Conservation (phyloP, 2,113 vertebrate genomes). For the Lepidothrix coronata region DNA sequence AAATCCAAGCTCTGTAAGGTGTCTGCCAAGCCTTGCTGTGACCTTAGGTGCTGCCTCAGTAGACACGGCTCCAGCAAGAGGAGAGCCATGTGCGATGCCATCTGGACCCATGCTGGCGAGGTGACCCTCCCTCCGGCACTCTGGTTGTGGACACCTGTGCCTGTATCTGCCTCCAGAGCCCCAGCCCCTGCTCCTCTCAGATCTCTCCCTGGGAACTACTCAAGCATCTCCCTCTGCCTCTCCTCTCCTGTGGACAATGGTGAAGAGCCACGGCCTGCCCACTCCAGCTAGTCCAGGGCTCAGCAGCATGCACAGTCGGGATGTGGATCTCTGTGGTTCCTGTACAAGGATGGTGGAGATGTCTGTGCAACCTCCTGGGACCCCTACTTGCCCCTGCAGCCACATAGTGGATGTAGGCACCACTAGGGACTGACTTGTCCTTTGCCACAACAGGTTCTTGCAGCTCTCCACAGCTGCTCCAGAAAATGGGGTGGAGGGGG, state of each 20-base stretch:
- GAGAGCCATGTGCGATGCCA: slow-evolving; percentile 58
- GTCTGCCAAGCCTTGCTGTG: slow-evolving; percentile 39
- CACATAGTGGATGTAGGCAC: background rate
- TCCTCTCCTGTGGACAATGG: background rate
- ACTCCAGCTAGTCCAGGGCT: background rate
- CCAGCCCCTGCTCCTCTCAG: background rate
- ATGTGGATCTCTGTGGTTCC: background rate
- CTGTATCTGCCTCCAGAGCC: slow-evolving; percentile 18
- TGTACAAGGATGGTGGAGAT: background rate
- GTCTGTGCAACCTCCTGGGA: background rate
- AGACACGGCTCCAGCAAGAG: background rate
- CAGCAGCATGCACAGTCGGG: accelerated
- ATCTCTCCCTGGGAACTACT: background rate
- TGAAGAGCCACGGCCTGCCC: background rate
- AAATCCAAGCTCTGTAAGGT: background rate
- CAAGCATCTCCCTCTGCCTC: background rate
- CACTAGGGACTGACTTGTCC: background rate
- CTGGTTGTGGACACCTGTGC: slow-evolving; percentile 44
- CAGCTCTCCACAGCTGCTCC: background rate
- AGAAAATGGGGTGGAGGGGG: background rate
- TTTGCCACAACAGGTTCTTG: background rate
- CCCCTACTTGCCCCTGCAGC: background rate
- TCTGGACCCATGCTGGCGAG: slow-evolving; percentile 54
- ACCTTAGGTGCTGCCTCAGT: slow-evolving; percentile 70
- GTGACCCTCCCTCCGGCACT: slow-evolving; percentile 62